Evolutionary conservation across 2,113 vertebrate genomes (phyloP).

Genomic region (Epinephelus fuscoguttatus): DNA sequence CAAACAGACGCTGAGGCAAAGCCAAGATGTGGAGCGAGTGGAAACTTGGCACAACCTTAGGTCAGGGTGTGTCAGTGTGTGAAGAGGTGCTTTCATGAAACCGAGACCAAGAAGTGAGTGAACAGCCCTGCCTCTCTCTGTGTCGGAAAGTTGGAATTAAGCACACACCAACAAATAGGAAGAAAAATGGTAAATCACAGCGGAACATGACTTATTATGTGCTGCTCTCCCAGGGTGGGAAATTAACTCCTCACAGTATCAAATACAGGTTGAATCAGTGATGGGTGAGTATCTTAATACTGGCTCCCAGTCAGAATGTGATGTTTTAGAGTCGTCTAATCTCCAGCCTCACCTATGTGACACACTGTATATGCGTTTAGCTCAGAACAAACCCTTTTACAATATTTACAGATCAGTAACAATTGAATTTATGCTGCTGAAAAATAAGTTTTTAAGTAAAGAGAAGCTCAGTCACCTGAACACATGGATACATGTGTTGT

Average conservation of each 20-base stretch:
- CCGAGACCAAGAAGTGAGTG: slow-evolving; percentile 42
- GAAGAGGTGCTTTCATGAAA: slow-evolving; percentile 56
- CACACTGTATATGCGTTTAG: not conserved
- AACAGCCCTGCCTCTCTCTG: slow-evolving; percentile 15
- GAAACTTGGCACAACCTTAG: slow-evolving; percentile 12
- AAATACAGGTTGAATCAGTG: not conserved
- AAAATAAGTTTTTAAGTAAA: not conserved
- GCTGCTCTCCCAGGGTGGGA: slow-evolving; percentile 47
- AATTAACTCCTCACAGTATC: slow-evolving; percentile 13
- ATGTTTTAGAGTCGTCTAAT: not conserved
- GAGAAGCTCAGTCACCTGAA: not conserved
- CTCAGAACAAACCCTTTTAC: not conserved
- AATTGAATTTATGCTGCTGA: not conserved
- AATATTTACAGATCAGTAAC: not conserved
- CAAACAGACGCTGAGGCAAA: slow-evolving; percentile 68
- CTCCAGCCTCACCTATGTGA: not conserved
- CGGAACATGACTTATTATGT: slow-evolving; percentile 22
- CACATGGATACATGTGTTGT: not conserved
- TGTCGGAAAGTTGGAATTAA: slow-evolving; percentile 27
- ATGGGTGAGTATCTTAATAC: not conserved
- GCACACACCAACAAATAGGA: slow-evolving; percentile 11
- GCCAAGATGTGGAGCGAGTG: not conserved
- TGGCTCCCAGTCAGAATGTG: not conserved
- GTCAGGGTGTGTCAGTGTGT: slow-evolving; percentile 26
- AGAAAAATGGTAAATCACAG: not conserved